Evolutionary conservation across 1,140 invertebrate genomes (phyloP), one percentile per base, ranked within the genome.

Genomic region (Diorhabda elongata): DNA sequence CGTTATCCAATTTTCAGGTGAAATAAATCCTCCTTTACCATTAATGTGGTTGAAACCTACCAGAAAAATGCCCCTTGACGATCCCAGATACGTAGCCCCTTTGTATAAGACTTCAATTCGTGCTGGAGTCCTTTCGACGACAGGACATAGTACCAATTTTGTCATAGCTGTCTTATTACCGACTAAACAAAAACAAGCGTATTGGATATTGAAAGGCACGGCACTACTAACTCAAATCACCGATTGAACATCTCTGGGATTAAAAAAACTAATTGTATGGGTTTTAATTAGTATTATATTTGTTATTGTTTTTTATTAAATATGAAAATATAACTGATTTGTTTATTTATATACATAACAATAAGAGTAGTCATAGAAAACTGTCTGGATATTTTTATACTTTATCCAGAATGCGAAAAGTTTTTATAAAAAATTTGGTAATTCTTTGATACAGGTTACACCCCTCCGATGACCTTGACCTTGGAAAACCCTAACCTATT

Each of bases 81-180:
- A 87, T 74, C 78, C 81, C 4, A 84, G 91, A 60, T 96, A 96
- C 77, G 84, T 89, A 42, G 86, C 88, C 57, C 93, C 93, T 0
- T 79, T 95, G 6, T 96, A 96, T 78, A 96, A 95, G 83, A 95
- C 93, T 2, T 87, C 91, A n/a, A 85, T 90, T 58, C 82, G 93
- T 65, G 92, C 92, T 44, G 93, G 93, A 58, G 87, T 89, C 2
- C 83, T 96, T 4, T 94, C 92, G 42, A 95, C 93, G 0, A 95
- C 92, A 3, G 93, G 94, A 2, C 92, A 94, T 77, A 95, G 92
- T 64, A 95, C 93, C 2, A 96, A 95, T 82, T 95, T 94, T 80
- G 91, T 96, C 4, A 85, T 95, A 4, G 83, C 91, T n/a, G 87
- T 94, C 1, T 81, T 93, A 44, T 76, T 96, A 60, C 88, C 89